phyloP scores from a whole-genome alignment of 2,888 invertebrate species.

The Ophonus ardosiacus region DNA sequence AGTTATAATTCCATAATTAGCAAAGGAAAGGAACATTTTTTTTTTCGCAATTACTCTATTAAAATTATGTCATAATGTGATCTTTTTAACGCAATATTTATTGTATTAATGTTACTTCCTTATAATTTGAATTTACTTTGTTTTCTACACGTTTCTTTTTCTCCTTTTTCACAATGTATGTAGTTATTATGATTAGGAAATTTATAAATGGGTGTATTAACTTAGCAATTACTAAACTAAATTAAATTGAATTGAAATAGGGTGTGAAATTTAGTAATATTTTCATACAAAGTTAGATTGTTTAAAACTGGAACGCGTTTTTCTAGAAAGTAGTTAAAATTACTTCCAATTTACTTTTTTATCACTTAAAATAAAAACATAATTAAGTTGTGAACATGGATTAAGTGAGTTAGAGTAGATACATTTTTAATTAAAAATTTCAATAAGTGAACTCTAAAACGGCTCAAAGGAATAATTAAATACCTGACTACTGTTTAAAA shows the following conservation, averaged over 20 bases:
- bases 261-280: neutral
- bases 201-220: neutral
- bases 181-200: neutral
- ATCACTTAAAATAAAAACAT: neutral
- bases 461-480: neutral
- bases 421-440: neutral
- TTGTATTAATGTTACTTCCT: too few species aligned
- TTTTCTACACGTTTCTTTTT: too few species aligned
- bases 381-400: neutral
- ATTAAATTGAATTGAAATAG: neutral
- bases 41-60: too few species aligned
- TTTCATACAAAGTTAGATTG: neutral
- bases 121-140: too few species aligned
- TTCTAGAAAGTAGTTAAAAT: neutral
- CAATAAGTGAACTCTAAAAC: neutral
- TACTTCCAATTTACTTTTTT: neutral
- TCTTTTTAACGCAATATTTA: too few species aligned
- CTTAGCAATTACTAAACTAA: neutral
- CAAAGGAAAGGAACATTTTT: too few species aligned
- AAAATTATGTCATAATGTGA: too few species aligned
- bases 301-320: neutral
- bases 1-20: too few species aligned
- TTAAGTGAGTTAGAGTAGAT: neutral
- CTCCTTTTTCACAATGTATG: neutral
- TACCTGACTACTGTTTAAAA: neutral